Conservation (phyloP, 2,888 invertebrate genomes). For the Chrysomela aeneicollis region DNA sequence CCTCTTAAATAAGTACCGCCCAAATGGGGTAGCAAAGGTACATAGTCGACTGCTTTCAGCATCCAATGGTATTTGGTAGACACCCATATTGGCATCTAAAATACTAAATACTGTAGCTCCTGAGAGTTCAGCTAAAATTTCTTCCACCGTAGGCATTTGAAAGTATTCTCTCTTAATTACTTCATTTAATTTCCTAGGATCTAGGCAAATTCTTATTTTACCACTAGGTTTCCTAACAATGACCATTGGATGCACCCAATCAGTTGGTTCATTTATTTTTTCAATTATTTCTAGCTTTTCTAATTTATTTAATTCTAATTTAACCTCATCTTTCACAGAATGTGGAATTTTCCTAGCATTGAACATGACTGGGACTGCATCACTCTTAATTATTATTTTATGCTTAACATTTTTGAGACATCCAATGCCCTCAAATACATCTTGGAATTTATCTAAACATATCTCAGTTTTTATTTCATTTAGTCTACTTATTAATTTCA, state of each 20-base stretch:
- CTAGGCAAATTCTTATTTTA: slow-evolving; percentile 34
- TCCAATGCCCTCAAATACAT: slow-evolving; percentile 19
- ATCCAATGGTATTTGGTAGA: slow-evolving; percentile 31
- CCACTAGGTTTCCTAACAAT: slow-evolving; percentile 37
- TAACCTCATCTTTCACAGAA: slow-evolving; percentile 31
- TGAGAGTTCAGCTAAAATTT: slow-evolving; percentile 31
- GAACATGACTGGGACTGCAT: slow-evolving; percentile 6
- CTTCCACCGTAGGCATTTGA: slow-evolving; percentile 40
- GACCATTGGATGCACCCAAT: slow-evolving; percentile 46
- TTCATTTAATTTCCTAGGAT: slow-evolving; percentile 39
- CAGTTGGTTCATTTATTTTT: slow-evolving; percentile 38
- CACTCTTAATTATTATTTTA: slow-evolving; percentile 13
- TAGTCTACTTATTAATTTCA: slow-evolving; percentile 4
- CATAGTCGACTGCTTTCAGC: slow-evolving; percentile 31
- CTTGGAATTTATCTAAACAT: slow-evolving; percentile 6
- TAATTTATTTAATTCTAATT: slow-evolving; percentile 36
- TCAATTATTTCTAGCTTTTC: slow-evolving; percentile 34
- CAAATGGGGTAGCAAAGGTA: slow-evolving; percentile 43
- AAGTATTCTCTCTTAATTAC: slow-evolving; percentile 36
- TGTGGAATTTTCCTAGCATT: slow-evolving; percentile 15
- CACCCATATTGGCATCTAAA: slow-evolving; percentile 25
- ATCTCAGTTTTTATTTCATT: slow-evolving; percentile 12
- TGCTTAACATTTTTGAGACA: slow-evolving; percentile 12
- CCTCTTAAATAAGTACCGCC: slow-evolving; percentile 39
- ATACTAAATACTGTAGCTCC: slow-evolving; percentile 30